Base-by-base conservation (phyloP, 2,797 vertebrate genomes). In the Sebastes diploproa region DNA sequence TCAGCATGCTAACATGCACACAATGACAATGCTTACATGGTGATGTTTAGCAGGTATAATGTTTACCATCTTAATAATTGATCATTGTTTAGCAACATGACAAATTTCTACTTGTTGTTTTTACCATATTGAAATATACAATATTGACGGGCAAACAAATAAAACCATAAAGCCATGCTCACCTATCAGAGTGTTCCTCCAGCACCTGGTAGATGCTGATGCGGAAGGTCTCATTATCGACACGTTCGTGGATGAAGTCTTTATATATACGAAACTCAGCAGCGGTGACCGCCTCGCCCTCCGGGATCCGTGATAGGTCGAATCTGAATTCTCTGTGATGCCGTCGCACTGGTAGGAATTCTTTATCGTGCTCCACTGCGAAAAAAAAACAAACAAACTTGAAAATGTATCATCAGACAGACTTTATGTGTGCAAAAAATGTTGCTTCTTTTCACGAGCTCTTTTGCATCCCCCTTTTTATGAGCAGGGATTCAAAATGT, bases 231-330 rank as follows among this genome's bases (percentile, higher is more conserved):
- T 99, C 97, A 0, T 99, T 99, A 83, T 98, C 96, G 2, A 96
- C 97, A 36, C 96, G 96, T 54, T 98, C 98, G 2, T 95, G 96
- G 92, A 98, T 94, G 88, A 97, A 98, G 93, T 99, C 98, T 93
- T 99, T 99, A 75, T 98, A 99, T 87, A 99, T 98, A 34, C 98
- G 96, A 92, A 99, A 99, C 83, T 99, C 98, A 0, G 98, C 98
- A 0, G 98, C 98, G 0, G 98, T 99, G 83, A 99, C 98, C 0
- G 97, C 97, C 86, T 99, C 98, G 0, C 98, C 98, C 83, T 99
- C 98, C 0, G 98, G 98, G 92, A 99, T 99, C 82, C 96, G 96
- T 8, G 98, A 98, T 7, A 99, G 95, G 88, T 99, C 98, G 4
- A 99, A 99, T 62, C 97, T 95, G 94, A 99, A 99, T 92, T 99